Evolutionary conservation across 2,797 vertebrate genomes (phyloP).

Genomic region (Coracias cyanogaster): DNA sequence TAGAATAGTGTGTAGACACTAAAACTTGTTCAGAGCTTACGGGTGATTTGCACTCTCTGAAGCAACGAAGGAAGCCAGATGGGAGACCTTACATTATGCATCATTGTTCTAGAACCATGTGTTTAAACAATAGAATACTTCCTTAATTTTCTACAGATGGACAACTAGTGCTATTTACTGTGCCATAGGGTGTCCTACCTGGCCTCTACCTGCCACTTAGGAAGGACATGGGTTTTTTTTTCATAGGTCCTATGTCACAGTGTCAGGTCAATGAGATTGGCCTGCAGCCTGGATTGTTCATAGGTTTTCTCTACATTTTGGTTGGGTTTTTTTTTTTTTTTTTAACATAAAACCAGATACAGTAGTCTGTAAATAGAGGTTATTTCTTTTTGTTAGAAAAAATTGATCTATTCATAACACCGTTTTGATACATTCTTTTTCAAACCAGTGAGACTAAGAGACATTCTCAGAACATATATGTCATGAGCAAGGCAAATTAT

Average conservation of each 20-base stretch:
- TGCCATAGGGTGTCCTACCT: neutral
- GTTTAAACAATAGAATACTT: neutral
- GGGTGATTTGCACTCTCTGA: neutral
- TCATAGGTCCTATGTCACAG: neutral
- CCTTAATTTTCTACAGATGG: neutral
- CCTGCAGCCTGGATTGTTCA: neutral
- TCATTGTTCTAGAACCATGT: neutral
- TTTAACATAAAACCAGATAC: neutral
- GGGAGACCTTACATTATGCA: neutral
- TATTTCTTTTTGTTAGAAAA: neutral
- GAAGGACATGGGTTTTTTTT: neutral
- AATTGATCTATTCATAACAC: neutral
- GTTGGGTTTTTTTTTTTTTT: too few species aligned
- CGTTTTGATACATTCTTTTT: conserved; percentile 1
- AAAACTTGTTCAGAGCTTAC: neutral
- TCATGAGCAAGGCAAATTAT: conserved; percentile 33
- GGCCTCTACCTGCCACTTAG: neutral
- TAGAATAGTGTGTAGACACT: neutral
- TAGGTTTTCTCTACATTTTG: neutral
- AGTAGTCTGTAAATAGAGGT: neutral
- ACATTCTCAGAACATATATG: neutral
- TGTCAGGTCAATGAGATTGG: neutral
- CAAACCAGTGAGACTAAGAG: neutral
- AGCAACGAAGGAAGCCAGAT: neutral
- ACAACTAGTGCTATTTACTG: neutral